These are phyloP conservation scores for Creontiades dilutus DNA, from an alignment of 2,888 invertebrate species.

Conservation along the genomic window DNA sequence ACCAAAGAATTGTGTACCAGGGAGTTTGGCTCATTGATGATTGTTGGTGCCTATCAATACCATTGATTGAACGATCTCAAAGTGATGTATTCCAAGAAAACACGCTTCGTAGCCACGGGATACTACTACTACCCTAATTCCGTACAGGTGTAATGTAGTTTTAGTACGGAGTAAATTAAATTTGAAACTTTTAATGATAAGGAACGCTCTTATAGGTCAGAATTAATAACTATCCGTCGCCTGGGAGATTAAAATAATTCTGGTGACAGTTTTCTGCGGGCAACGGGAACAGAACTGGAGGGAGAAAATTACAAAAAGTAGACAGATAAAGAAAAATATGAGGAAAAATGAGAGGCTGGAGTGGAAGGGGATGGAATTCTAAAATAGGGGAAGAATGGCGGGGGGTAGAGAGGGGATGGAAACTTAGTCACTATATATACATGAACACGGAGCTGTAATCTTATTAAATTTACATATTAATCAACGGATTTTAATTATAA, in stretches of 20 bases:
- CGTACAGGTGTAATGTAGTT: too few species aligned
- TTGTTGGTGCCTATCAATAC: too few species aligned
- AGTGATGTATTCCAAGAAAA: too few species aligned
- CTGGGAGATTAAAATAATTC: background rate
- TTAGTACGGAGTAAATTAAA: too few species aligned
- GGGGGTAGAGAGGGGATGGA: conserved; percentile 70
- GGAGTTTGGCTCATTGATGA: too few species aligned
- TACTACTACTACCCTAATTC: too few species aligned
- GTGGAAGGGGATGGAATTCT: conserved; percentile 46
- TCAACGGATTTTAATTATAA: conserved; percentile 98
- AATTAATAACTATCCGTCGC: background rate
- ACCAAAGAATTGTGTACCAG: too few species aligned
- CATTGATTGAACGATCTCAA: too few species aligned
- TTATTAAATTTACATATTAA: conserved; percentile 99
- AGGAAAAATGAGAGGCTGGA: conserved; percentile 13
- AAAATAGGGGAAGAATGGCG: conserved; percentile 38
- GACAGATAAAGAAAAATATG: conserved; percentile 64
- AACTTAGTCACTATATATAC: conserved; percentile 76
- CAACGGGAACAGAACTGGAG: background rate
- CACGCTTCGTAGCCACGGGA: too few species aligned
- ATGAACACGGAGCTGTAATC: conserved; percentile 88
- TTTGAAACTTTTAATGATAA: too few species aligned
- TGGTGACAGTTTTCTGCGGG: background rate
- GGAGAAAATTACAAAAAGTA: conserved; percentile 36
- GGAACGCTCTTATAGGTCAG: background rate